Base-by-base conservation (phyloP, 1,140 invertebrate species). In the Sarcophaga peregrina region DNA sequence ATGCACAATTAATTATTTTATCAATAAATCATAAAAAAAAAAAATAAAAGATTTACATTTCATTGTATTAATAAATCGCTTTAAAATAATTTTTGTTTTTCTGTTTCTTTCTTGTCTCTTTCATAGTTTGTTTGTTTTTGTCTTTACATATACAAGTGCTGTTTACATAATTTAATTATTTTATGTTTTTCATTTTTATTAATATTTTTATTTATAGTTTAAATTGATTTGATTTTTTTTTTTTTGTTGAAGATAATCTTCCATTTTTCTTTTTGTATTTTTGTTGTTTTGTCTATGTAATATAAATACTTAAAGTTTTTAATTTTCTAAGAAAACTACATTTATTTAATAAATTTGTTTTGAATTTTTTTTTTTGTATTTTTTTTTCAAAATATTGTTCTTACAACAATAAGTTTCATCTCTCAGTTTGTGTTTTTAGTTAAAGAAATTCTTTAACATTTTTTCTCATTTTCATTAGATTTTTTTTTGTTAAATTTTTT, bases 301-400 rank as follows among this genome's bases (percentile, higher is more conserved):
- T 86, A 85, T 83, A 87, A 85, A 88, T 85, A 78, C 82, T 86
- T 85, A 84, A 83, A 87, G 86, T 82, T 58, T 85, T 58, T 82
- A 74, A 84, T 84, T 85, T 80, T 84, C 80, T 82, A 81, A 83
- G 83, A 84, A 81, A 84, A 76, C 74, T 76, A 46, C 47, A 76
- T 46, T 17, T 76, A 76, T 9, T 76, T 47, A 17, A 47, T 76
- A 17, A 20, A 15, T 74, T 74, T 74, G 2, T 74, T 37, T 74
- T 74, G 15, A 15, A 58, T 4, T 58, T 58, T 58, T n/a, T 13
- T 58, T 58, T 58, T 7, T 58, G 1, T n/a, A 37, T 13, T 8
- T 58, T 58, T n/a, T 13, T 52, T n/a, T 68, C 17, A 68, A 68
- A 68, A 20, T 68, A 25, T 68, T 68, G n/a, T 68, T 68, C 17